Conservation (phyloP, 2,888 invertebrate genomes). For the Drosophila mettleri region DNA sequence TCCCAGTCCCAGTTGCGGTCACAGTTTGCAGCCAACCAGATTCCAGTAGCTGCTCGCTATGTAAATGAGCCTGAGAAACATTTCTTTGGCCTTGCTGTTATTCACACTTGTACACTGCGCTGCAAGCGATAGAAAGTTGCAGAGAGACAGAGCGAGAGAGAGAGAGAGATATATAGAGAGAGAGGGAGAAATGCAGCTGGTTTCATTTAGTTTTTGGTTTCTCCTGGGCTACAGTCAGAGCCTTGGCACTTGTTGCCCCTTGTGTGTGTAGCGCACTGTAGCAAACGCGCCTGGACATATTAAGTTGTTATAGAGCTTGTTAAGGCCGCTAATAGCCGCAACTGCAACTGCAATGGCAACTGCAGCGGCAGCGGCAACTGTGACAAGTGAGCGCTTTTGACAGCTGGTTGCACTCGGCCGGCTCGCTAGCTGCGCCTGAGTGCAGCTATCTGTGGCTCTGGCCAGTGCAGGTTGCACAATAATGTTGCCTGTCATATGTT, state of each 20-base stretch:
- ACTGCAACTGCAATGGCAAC: slow-evolving; percentile 29
- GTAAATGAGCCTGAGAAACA: slow-evolving; percentile 79
- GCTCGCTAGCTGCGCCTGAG: slow-evolving; percentile 5
- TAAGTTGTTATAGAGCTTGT: slow-evolving; percentile 64
- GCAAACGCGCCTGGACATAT: slow-evolving; percentile 26
- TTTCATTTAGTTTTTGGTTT: too few relatives aligned
- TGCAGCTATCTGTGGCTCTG: slow-evolving; percentile 11
- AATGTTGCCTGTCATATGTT: slow-evolving; percentile 33
- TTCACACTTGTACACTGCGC: slow-evolving; percentile 58
- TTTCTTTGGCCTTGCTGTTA: slow-evolving; percentile 42
- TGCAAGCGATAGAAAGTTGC: slow-evolving; percentile 31
- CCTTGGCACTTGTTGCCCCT: not conserved
- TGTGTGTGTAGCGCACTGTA: slow-evolving; percentile 51
- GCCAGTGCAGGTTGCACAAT: slow-evolving; percentile 46
- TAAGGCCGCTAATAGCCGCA: slow-evolving; percentile 65
- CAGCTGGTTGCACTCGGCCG: slow-evolving; percentile 65
- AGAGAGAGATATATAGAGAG: too few relatives aligned
- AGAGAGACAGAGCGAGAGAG: too few relatives aligned
- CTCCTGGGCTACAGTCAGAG: not conserved
- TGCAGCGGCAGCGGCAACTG: slow-evolving; percentile 35
- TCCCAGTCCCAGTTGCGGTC: not conserved
- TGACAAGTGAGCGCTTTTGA: slow-evolving; percentile 73
- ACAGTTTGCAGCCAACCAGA: slow-evolving; percentile 15
- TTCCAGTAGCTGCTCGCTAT: slow-evolving; percentile 71
- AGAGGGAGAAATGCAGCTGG: too few relatives aligned